Base-by-base conservation (phyloP, 2,888 invertebrate genomes). In the Mimas tiliae region DNA sequence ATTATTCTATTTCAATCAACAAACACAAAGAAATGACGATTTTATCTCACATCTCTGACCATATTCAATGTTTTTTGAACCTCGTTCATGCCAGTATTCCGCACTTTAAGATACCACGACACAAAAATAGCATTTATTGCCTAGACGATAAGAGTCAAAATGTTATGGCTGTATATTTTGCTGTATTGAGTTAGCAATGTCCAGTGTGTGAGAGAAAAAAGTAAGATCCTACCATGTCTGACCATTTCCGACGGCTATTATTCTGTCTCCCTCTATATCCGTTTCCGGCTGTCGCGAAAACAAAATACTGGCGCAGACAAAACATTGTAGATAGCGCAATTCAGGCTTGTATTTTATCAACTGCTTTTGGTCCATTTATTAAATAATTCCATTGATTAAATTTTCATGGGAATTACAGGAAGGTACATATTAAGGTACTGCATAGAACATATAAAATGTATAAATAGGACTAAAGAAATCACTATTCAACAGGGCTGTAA, bases 161-260 rank as follows among this genome's bases (percentile, higher is more conserved):
- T 77, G 79, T 64, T 67, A 63, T 74, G 69, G 65, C 65, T 53
- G n/a, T 58, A 69, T 67, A 71, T 65, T 67, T 70, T 66, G 62
- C 72, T 79, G 73, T 83, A 88, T 89, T 88, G 83, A 89, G 87
- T 87, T 86, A 85, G 85, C 87, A 80, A 83, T 87, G 93, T 90
- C 90, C 93, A 92, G 89, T 69, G 78, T 75, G 86, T 73, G 77
- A 82, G 85, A 89, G 82, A 90, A 91, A 91, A 90, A 92, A 90
- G 81, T 83, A 90, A 90, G 89, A 89, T 82, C 87, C 86, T 87
- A 80, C 87, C 91, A 91, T 91, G 93, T 92, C 93, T 93, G 93
- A 93, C 93, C 93, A 92, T 93, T 92, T 93, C 93, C 93, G 93
- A 88, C 89, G 89, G 91, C 93, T 90, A 93, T 93, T 93, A 93